A percentile compares a stretch with the other conserved stretches of the same genome.
Evolutionary conservation across 2,797 vertebrate species (phyloP).

Genomic region (Oophaga sylvatica): DNA sequence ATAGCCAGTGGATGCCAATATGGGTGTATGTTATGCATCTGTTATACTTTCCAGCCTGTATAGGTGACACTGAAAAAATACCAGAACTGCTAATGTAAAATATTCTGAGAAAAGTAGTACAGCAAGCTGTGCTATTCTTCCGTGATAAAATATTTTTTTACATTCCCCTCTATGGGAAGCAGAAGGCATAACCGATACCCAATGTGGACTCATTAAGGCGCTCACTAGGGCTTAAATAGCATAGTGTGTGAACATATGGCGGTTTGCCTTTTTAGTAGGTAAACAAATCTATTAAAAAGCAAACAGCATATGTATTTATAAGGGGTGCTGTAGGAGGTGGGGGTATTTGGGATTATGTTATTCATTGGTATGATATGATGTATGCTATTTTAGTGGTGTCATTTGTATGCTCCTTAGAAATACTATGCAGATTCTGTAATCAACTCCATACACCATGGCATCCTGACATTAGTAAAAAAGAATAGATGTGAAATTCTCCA

Average conservation of each 20-base stretch:
- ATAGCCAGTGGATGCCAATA: background rate
- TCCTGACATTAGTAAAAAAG: background rate
- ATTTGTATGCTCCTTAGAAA: background rate
- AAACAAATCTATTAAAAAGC: background rate
- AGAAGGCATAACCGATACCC: background rate
- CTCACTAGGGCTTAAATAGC: background rate
- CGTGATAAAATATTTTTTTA: background rate
- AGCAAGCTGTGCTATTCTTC: background rate
- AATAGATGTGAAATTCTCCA: background rate
- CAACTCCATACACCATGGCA: background rate
- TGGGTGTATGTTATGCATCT: background rate
- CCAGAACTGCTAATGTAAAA: background rate
- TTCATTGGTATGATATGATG: background rate
- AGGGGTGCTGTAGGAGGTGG: background rate
- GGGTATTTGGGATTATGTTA: background rate
- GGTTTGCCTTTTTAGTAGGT: background rate
- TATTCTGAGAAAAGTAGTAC: background rate
- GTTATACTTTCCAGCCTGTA: background rate
- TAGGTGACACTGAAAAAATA: background rate
- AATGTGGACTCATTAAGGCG: background rate
- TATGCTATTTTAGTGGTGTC: background rate
- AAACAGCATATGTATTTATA: background rate
- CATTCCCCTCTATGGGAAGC: background rate
- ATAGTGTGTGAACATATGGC: conserved; percentile 16
- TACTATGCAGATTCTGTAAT: background rate